These are phyloP conservation scores for Eudyptes chrysolophus DNA, from an alignment of 2,113 vertebrate species.

Conservation along the genomic window DNA sequence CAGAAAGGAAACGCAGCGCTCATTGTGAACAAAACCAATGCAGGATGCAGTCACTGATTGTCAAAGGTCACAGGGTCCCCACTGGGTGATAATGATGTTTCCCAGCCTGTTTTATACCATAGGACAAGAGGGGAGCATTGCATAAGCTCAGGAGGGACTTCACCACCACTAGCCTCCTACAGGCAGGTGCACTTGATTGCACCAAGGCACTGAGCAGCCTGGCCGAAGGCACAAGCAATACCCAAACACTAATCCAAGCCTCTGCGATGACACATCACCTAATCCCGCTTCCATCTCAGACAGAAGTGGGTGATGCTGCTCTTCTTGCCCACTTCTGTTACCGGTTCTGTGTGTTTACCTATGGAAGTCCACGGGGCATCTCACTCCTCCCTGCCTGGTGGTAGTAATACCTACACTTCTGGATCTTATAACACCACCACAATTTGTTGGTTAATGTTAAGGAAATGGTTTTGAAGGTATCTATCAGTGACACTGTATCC, in stretches of 20 bases:
- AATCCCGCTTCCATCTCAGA: neutral
- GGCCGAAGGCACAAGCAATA: neutral
- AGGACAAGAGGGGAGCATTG: neutral
- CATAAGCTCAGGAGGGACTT: neutral
- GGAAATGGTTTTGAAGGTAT: neutral
- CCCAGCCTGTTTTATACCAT: neutral
- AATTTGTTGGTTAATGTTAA: neutral
- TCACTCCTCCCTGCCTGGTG: rapidly evolving
- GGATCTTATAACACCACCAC: neutral
- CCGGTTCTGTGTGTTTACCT: neutral
- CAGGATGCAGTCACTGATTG: neutral
- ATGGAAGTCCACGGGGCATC: neutral
- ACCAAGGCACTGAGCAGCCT: neutral
- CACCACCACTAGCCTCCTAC: neutral
- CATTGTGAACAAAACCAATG: neutral
- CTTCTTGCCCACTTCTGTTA: neutral
- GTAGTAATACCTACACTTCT: neutral
- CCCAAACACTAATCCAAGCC: neutral
- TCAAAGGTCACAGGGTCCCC: neutral
- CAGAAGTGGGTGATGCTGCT: neutral
- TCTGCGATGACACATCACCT: rapidly evolving
- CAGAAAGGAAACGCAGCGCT: neutral
- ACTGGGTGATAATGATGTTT: neutral
- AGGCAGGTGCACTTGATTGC: neutral
- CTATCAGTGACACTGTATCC: neutral